phyloP scores from a whole-genome alignment of 2,888 invertebrate genomes.

The Phasia obesa region DNA sequence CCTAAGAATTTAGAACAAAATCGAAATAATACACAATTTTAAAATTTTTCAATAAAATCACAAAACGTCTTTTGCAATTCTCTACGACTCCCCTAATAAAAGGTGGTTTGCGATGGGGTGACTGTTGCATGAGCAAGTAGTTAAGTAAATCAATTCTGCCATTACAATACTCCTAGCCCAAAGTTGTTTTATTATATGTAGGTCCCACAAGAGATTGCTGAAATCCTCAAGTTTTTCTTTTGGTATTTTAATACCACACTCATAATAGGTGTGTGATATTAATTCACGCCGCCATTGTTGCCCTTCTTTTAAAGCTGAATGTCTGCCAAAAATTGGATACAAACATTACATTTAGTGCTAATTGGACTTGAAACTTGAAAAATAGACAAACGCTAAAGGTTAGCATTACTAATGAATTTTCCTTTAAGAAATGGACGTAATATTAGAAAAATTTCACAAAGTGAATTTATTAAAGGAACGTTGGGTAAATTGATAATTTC shows the following conservation, averaged over 20 bases:
- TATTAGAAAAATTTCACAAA: too few relatives aligned
- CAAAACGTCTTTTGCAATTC: slow-evolving; percentile 93
- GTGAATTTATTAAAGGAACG: too few relatives aligned
- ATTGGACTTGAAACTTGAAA: too few relatives aligned
- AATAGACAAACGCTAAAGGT: too few relatives aligned
- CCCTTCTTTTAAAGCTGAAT: slow-evolving; percentile 86
- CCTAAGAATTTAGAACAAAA: slow-evolving; percentile 91
- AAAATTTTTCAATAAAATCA: slow-evolving; percentile 86
- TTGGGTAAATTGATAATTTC: too few relatives aligned
- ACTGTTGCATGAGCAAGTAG: slow-evolving; percentile 82
- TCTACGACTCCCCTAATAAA: slow-evolving; percentile 89
- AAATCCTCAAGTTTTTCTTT: slow-evolving; percentile 83
- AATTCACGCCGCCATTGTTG: slow-evolving; percentile 90
- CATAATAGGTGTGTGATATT: slow-evolving; percentile 79
- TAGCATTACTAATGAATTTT: too few relatives aligned
- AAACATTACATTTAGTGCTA: slow-evolving; percentile 84
- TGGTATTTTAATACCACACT: slow-evolving; percentile 79
- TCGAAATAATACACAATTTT: slow-evolving; percentile 88
- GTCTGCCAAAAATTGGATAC: slow-evolving; percentile 92
- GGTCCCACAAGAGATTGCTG: slow-evolving; percentile 86
- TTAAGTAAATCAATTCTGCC: slow-evolving; percentile 87
- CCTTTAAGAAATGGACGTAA: too few relatives aligned
- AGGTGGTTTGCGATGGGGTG: slow-evolving; percentile 71
- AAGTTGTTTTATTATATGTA: slow-evolving; percentile 88
- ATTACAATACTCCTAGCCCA: slow-evolving; percentile 88